phyloP scores from a whole-genome alignment of 2,888 invertebrate species.

The Arge pagana region DNA sequence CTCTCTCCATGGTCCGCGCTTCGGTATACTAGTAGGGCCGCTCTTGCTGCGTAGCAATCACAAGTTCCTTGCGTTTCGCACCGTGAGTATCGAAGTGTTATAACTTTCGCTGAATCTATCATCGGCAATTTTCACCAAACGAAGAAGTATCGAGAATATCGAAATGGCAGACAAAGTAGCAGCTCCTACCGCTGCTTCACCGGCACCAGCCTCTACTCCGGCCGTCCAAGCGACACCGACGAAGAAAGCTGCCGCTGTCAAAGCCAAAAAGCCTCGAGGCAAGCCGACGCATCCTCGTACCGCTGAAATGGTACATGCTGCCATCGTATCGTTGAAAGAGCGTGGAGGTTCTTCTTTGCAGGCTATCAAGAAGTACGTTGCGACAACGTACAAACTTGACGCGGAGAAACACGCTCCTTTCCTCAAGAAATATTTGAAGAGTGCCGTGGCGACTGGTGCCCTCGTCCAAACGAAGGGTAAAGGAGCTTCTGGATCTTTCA shows the following conservation, averaged over 20 bases:
- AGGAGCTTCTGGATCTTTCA: slow-evolving; percentile 59
- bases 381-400: slow-evolving; percentile 63
- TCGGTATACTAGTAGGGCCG: slow-evolving; percentile 16
- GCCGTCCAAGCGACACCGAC: slow-evolving; percentile 17
- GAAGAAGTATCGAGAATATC: too few relatives aligned
- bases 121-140: too few relatives aligned
- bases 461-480: slow-evolving; percentile 61
- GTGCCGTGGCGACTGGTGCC: slow-evolving; percentile 59
- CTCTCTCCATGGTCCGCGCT: slow-evolving; percentile 47
- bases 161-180: slow-evolving; percentile 19
- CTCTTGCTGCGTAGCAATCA: background rate
- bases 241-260: slow-evolving; percentile 23
- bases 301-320: slow-evolving; percentile 53
- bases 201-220: slow-evolving; percentile 6
- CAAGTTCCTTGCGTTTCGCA: too few relatives aligned
- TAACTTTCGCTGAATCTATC: background rate
- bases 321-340: slow-evolving; percentile 40
- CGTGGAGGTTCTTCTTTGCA: slow-evolving; percentile 54
- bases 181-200: too few relatives aligned
- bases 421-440: slow-evolving; percentile 64
- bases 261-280: slow-evolving; percentile 49
- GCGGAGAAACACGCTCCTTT: slow-evolving; percentile 61
- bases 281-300: slow-evolving; percentile 54
- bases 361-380: slow-evolving; percentile 66
- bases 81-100: too few relatives aligned